Conservation (phyloP, 2,888 invertebrate species). For the Dasypogon diadema region DNA sequence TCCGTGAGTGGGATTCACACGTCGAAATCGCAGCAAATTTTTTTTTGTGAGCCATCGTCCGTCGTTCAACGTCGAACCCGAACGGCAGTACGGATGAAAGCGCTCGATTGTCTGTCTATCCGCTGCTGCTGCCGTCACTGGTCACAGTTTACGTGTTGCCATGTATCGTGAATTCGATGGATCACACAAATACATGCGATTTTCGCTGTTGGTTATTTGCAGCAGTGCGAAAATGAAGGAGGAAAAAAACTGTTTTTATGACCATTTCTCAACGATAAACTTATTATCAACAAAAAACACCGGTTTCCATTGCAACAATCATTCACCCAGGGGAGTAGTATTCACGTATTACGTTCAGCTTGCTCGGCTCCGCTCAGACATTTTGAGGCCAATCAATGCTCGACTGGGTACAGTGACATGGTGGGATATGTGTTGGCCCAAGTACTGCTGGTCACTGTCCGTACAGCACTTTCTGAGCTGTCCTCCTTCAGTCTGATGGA, state of each 20-base stretch:
- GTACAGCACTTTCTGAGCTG: neutral
- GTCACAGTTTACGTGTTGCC: neutral
- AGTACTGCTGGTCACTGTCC: constrained; percentile 24
- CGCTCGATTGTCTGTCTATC: neutral
- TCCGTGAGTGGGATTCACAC: constrained; percentile 2
- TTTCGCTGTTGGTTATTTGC: neutral
- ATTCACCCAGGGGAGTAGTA: constrained; percentile 5
- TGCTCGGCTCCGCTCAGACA: constrained; percentile 15
- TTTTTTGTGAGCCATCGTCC: neutral
- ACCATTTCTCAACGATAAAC: constrained; percentile 29
- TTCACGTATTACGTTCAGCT: neutral
- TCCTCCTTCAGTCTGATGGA: neutral
- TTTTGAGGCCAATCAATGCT: constrained; percentile 48
- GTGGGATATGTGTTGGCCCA: constrained; percentile 8
- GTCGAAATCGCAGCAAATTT: neutral
- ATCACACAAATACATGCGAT: constrained; percentile 9
- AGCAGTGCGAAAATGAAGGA: neutral
- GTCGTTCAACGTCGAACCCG: neutral
- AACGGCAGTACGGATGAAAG: neutral
- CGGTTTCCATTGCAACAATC: constrained; percentile 36
- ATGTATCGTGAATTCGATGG: neutral
- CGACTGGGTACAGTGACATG: constrained; percentile 41
- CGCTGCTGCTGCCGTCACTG: neutral
- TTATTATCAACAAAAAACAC: constrained; percentile 31
- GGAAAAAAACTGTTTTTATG: constrained; percentile 19